Evolutionary conservation across 2,113 vertebrate species (phyloP), one percentile per base, ranked within the genome.

Genomic region (Morone chrysops): DNA sequence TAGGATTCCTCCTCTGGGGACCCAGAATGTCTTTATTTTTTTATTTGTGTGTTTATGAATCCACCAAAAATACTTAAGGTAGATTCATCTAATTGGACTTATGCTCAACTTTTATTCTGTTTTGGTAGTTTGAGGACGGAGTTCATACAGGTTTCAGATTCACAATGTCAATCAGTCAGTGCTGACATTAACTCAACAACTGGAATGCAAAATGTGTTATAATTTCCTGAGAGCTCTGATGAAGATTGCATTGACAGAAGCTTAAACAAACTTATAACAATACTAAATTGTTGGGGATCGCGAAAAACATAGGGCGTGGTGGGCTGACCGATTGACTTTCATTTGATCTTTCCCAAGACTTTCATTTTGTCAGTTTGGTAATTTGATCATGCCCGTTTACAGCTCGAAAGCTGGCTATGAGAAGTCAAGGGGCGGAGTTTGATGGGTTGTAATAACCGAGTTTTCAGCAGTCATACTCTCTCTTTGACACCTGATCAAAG

Each of bases 401-500:
- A 60, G 36, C 40, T 38, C 41, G 9, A 36, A 70, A 2, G 4
- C 8, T 18, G 22, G 65, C 65, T 17, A 4, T 10, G 17, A 22
- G 40, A 18, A 17, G 16, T 8, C 1, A 5, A 54, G 36, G 54
- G 22, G 3, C 11, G 8, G 31, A 7, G 31, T 62, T 14, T 69
- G 63, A 61, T 65, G 22, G 25, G 5, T 45, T 54, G 6, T 79
- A 62, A 14, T 51, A 22, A 18, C 17, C 13, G 2, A 20, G 8
- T 16, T 45, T 72, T 36, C 70, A 38, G 17, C 51, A 25, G 22
- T 45, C 12, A 50, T 50, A 22, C 12, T 40, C 45, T 70, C 41
- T 38, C 22, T 77, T 31, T 31, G 51, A 59, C 2, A 9, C 38
- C 18, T 17, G n/a, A 86, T 76, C 36, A 53, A 69, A 75, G 40